Evolutionary conservation across 2,888 invertebrate genomes (phyloP), one percentile per base, ranked within the genome.

Genomic region (Chorisops tibialis): DNA sequence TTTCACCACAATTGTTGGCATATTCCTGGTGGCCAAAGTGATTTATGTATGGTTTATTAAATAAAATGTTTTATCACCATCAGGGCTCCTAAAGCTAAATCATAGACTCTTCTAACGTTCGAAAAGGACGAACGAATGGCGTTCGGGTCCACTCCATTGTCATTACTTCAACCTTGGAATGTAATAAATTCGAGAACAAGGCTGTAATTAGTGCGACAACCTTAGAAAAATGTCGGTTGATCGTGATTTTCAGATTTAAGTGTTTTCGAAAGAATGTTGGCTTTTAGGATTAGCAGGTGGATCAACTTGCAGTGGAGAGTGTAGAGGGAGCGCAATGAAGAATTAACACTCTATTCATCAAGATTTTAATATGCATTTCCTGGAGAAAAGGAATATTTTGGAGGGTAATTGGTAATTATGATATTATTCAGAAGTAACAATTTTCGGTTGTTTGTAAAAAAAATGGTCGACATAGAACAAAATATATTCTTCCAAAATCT

Each of bases 11-110:
- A 56, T 56, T 56, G 56, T 7, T 48, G 48, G 24, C 22, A 48
- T 48, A 22, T 16, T 24, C 48, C n/a, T 48, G 48, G 54, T 56
- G 56, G 7, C 56, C 56, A 56, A 21, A 59, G 49, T 60, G 59
- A 60, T 60, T 60, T 60, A 60, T 60, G 48, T 22, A 49, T 50
- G 59, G 59, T 60, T 60, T 60, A 60, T 60, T 60, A 60, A 60
- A 60, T 60, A 60, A 30, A 60, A 60, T 60, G 59, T 60, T 60
- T 50, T 60, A 60, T 60, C 49, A 48, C 30, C 43, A 56, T 56
- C 43, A 45, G 43, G 30, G 18, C 43, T 24, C 5, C 30, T 30
- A 5, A 19, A 56, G 43, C 56, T 56, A 56, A 56, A 56, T 56
- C 56, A 56, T 56, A 56, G 30, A 56, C 56, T 56, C 24, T 21